Base-by-base conservation (phyloP, 2,888 invertebrate genomes). In the Aporophyla nigra region DNA sequence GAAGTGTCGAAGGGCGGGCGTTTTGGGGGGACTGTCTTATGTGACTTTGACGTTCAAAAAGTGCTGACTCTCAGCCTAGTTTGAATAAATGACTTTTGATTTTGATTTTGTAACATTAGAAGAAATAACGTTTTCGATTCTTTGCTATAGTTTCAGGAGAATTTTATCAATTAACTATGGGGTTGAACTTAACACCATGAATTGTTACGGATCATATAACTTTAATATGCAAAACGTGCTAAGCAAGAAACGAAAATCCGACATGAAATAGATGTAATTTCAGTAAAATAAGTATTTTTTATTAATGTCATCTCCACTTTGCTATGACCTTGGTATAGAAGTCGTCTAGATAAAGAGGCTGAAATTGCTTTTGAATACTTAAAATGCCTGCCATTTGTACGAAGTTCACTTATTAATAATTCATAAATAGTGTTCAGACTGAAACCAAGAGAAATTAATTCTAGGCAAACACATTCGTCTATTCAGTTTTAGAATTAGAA, bases 331-430 rank as follows among this genome's bases (percentile, higher is more conserved):
- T 58, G n/a, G 16, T 19, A 12, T 43, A 21, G 1, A 53, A 65
- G 10, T 63, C 5, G 58, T 68, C 69, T 76, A 33, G 53, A 78
- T n/a, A 51, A 27, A 6, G n/a, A 43, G 0, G 7, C 16, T 49
- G 6, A 24, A 78, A 46, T 33, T 40, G 5, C 14, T 24, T 24
- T 56, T 58, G 19, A 27, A 51, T 76, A 43, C 7, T 24, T 58
- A 3, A 33, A 56, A 67, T 53, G 43, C 9, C 46, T 53, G 43
- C 51, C 4, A 51, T 66, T 76, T 58, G 5, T 14, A 21, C 3
- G 5, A 59, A 68, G 5, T 58, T 51, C 0, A 5, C 14, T 16
- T 33, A 58, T 75, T 53, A 40, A 62, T 27, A 49, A 54, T 66
- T 58, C 43, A 53, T 74, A n/a, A 53, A 24, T 46, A 12, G 19